Evolutionary conservation across 2,113 vertebrate genomes (phyloP).

Genomic region (Polypterus senegalus): DNA sequence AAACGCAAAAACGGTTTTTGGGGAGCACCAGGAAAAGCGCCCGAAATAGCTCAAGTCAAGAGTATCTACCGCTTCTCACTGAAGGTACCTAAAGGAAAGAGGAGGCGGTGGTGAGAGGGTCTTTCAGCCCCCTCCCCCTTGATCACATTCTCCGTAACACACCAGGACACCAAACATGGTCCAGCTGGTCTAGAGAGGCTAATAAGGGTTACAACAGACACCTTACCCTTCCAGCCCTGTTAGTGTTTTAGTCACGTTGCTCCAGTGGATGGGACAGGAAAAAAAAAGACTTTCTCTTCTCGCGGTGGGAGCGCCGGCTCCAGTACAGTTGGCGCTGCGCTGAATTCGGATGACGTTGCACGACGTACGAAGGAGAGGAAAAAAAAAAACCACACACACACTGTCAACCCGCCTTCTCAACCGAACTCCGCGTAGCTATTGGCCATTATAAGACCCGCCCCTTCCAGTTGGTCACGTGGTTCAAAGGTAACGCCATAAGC

Average conservation of each 20-base stretch:
- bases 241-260: conserved; percentile 6
- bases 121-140: too few species aligned
- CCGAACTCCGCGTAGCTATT: conserved; percentile 8
- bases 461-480: neutral
- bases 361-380: conserved; percentile 16
- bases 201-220: conserved; percentile 8
- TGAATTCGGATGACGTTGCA: conserved; percentile 32
- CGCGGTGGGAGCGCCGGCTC: conserved; percentile 23
- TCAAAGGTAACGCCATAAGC: neutral
- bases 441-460: conserved; percentile 19
- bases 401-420: neutral
- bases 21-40: too few species aligned
- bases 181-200: neutral
- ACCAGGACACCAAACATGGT: too few species aligned
- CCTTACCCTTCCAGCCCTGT: conserved; percentile 35
- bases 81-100: too few species aligned
- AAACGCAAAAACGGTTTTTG: too few species aligned
- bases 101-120: too few species aligned
- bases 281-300: conserved; percentile 38
- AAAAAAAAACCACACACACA: conserved; percentile 7
- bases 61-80: too few species aligned
- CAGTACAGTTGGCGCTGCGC: conserved; percentile 25
- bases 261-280: conserved; percentile 7
- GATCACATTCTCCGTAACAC: too few species aligned
- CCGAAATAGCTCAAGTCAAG: too few species aligned